A percentile compares a stretch with the other conserved stretches of the same genome.
Evolutionary conservation across 2,888 invertebrate genomes (phyloP).

Genomic region (Euzophera pinguis): DNA sequence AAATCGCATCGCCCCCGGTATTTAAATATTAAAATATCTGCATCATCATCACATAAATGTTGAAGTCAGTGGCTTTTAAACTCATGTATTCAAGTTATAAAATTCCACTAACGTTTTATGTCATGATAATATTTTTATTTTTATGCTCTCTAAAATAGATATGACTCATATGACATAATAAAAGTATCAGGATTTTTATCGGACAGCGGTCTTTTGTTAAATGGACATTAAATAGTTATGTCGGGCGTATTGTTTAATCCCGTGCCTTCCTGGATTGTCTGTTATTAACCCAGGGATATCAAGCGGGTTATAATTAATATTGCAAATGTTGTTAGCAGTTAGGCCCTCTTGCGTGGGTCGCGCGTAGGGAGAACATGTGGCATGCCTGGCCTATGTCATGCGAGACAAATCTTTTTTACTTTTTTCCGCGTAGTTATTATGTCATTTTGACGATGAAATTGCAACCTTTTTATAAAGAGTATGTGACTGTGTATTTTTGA

Average conservation of each 20-base stretch:
- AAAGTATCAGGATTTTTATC: constrained; percentile 28
- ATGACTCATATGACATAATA: constrained; percentile 22
- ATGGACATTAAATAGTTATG: constrained; percentile 57
- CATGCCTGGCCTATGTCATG: neutral
- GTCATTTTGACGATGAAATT: too few species aligned
- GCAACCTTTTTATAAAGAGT: too few species aligned
- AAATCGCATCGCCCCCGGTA: too few species aligned
- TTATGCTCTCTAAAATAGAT: constrained; percentile 21
- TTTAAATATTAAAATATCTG: too few species aligned
- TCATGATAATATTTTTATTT: constrained; percentile 23
- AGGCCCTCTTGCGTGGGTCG: constrained; percentile 36
- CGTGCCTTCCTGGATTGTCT: constrained; percentile 51
- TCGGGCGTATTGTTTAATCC: constrained; percentile 59
- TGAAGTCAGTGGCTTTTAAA: neutral
- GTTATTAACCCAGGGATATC: constrained; percentile 60
- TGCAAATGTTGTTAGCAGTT: constrained; percentile 75
- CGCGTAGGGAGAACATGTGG: constrained; percentile 17
- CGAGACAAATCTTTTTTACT: neutral
- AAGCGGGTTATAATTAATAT: constrained; percentile 68
- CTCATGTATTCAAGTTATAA: constrained; percentile 15
- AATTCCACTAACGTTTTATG: constrained; percentile 19
- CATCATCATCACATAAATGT: neutral
- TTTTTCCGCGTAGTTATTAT: neutral
- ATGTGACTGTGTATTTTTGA: too few species aligned
- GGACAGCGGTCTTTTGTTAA: constrained; percentile 34